Conservation (phyloP, 1,140 invertebrate genomes). For the Drosophila kepulauana region DNA sequence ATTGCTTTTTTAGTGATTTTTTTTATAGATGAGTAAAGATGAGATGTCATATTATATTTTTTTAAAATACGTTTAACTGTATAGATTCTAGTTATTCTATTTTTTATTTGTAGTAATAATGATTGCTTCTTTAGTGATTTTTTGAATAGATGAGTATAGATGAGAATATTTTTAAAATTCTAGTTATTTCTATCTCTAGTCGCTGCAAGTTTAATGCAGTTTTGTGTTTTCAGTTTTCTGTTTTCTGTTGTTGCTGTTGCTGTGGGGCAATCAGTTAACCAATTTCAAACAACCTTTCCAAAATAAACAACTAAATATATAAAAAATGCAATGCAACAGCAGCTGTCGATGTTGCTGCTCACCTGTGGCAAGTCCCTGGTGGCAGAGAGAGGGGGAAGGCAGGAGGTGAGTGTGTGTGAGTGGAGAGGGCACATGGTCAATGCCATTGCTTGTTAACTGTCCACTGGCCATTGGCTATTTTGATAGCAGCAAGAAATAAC, state of each 20-base stretch:
- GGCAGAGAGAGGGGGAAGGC: neutral
- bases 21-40: too few species aligned
- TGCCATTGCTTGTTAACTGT: conserved; percentile 57
- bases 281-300: conserved; percentile 45
- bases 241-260: conserved; percentile 4
- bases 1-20: too few species aligned
- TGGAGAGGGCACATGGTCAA: conserved; percentile 52
- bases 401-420: neutral
- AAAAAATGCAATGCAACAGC: conserved; percentile 38
- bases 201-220: conserved; percentile 13
- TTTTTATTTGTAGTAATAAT: too few species aligned
- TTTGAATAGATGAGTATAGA: too few species aligned
- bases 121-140: too few species aligned
- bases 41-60: too few species aligned
- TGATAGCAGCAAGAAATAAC: conserved; percentile 29
- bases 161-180: neutral
- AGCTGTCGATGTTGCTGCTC: conserved; percentile 23
- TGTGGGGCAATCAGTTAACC: conserved; percentile 36
- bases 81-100: too few species aligned
- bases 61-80: too few species aligned
- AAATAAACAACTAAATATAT: conserved; percentile 22
- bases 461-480: conserved; percentile 58
- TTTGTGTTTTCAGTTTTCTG: neutral
- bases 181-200: conserved; percentile 2
- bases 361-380: conserved; percentile 30